Percentiles rank a stretch among this genome's conserved stretches.
Conservation (phyloP, 2,797 vertebrate genomes). For the Melanotaenia pygmaea region DNA sequence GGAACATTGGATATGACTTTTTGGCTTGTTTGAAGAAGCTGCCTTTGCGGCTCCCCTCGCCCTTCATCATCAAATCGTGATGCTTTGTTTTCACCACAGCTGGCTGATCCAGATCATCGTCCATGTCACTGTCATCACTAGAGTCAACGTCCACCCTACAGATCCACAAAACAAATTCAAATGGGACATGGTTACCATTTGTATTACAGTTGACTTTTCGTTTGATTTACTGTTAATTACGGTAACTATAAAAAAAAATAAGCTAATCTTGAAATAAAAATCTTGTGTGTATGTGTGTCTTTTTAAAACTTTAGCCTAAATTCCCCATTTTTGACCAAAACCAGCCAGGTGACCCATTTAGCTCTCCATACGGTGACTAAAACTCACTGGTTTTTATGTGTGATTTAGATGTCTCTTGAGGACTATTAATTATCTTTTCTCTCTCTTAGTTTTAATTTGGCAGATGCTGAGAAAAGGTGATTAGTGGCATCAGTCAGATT, state of each 20-base stretch:
- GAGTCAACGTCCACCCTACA: conserved; percentile 95
- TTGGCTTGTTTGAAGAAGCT: conserved; percentile 99
- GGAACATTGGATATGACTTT: conserved; percentile 98
- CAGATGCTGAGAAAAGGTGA: too few species aligned
- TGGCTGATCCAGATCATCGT: conserved; percentile 95
- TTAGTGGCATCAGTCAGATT: too few species aligned
- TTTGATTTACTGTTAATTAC: background rate
- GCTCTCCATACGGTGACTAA: too few species aligned
- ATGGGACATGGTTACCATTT: background rate
- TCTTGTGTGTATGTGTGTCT: too few species aligned
- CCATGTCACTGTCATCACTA: conserved; percentile 95
- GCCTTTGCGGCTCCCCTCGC: conserved; percentile 94
- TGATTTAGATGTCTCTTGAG: too few species aligned
- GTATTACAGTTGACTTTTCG: background rate
- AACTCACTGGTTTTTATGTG: too few species aligned
- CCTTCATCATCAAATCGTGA: conserved; percentile 98
- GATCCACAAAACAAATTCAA: conserved; percentile 5
- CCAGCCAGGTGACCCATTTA: too few species aligned
- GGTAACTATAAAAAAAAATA: background rate
- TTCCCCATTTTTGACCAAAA: too few species aligned
- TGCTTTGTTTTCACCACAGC: conserved; percentile 92
- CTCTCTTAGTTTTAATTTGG: too few species aligned
- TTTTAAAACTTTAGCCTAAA: too few species aligned
- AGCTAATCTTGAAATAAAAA: background rate
- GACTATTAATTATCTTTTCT: too few species aligned